phyloP scores from a whole-genome alignment of 2,797 vertebrate genomes.

The Chrosomus eos region DNA sequence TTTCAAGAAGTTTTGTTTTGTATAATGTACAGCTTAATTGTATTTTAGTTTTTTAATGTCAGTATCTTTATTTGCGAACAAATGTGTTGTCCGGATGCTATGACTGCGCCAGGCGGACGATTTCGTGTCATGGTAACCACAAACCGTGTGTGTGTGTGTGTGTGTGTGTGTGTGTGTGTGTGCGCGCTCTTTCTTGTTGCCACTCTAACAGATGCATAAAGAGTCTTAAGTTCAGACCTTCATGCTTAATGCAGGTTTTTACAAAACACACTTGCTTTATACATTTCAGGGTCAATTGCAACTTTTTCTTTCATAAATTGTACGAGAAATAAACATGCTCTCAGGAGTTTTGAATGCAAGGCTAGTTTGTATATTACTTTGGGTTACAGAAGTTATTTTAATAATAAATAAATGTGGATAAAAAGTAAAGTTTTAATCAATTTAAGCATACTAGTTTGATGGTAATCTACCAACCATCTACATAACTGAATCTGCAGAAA shows the following conservation, averaged over 20 bases:
- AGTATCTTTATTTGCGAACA: no score
- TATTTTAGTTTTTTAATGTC: slow-evolving; percentile 56
- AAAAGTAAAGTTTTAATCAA: no score
- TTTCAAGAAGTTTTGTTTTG: slow-evolving; percentile 67
- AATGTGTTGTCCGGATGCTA: background rate
- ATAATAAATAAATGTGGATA: background rate
- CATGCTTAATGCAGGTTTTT: background rate
- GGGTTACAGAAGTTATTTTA: background rate
- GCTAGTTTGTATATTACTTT: background rate
- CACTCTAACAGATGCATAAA: background rate
- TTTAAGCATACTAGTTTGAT: background rate
- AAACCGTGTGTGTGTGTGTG: background rate
- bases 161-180: no score
- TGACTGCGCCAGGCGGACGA: background rate
- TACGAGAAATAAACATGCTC: background rate
- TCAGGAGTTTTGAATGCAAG: background rate
- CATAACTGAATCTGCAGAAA: background rate
- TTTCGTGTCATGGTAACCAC: background rate
- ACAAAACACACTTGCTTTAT: background rate
- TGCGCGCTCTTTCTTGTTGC: background rate
- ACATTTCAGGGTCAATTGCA: slow-evolving; percentile 24
- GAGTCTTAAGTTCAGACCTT: background rate
- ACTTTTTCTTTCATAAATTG: background rate
- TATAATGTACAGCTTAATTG: slow-evolving; percentile 66
- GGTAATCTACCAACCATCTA: background rate